Evolutionary conservation across 2,113 vertebrate genomes (phyloP), one percentile per base, ranked within the genome.

Genomic region (Brachionichthys hirsutus): DNA sequence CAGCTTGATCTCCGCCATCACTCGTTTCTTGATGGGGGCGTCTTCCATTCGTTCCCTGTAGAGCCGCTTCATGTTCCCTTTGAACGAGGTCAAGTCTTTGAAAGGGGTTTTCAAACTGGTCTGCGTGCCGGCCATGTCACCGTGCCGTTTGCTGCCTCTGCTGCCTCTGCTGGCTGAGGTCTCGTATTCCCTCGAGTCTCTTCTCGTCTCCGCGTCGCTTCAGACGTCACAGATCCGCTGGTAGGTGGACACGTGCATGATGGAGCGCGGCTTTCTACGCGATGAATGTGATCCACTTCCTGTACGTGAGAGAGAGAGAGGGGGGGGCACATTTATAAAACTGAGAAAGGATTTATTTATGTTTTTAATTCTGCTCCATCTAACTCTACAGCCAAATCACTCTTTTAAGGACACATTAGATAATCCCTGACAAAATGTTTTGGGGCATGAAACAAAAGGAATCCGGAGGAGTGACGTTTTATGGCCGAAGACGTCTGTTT

Each of bases 21-120:
- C 77, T 1, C 91, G 85, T 90, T 99, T 92, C 93, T 99, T 91
- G 87, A 93, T 86, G 1, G 96, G 96, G 10, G 94, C 94, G 8
- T 91, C 94, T 84, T 88, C 93, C 86, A 90, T 94, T 66, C 85
- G 92, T 90, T 87, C 89, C 73, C 86, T 90, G 85, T 82, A 88
- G 73, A 91, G 85, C 75, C 93, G 91, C 60, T 95, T 94, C 89
- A 89, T 81, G 79, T 80, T 86, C 58, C 88, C 88, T 75, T 91
- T 91, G 80, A 92, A 88, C 9, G 87, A 90, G 54, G 80, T 86
- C 83, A 89, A 77, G 79, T 91, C 90, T 87, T 92, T 91, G 65
- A 92, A 91, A 41, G 88, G 79, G 61, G 87, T 87, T 83, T 89
- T 92, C 82, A 94, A 89, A 84, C 85, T 93, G 48, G 90, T 91